Evolutionary conservation across 2,797 vertebrate species (phyloP), one percentile per base, ranked within the genome.

Genomic region (Oreonectes daqikongensis): DNA sequence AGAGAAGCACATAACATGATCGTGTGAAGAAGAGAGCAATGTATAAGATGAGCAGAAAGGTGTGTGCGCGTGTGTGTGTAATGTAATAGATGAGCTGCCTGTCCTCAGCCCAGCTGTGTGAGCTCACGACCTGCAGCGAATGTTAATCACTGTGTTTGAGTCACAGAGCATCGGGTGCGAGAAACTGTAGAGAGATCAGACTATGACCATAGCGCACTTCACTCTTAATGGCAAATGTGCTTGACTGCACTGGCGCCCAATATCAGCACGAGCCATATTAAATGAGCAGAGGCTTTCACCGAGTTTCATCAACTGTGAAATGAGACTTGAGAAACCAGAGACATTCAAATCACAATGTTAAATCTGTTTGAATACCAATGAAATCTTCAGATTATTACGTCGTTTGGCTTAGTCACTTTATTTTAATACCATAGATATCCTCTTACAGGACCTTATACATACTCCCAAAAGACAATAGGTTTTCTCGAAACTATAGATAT

Each of bases 301-400:
- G 75, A 63, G 68, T 77, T 71, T 77, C 59, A 65, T 77, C 75
- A 77, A 77, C 68, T 77, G 75, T 77, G 75, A 77, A 77, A 77
- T 77, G 59, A 71, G 59, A 77, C 67, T 71, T 77, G 61, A 46
- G 61, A 63, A 50, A 50, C 15, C 53, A 69, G 42, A 60, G 30
- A 60, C 17, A 9, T 70, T 53, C 55, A 42, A 44, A 64, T 55
- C 68, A 24, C 22, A 71, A 70, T 53, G 46, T 77, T 35, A 77
- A 53, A 71, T 64, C 18, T 14, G 57, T 71, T 71, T 77, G 59
- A 77, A 63, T 71, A 44, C 55, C 59, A 65, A 22, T 55, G 44
- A 53, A 59, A 53, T 53, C 46, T 53, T 42, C 35, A 55, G n/a
- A 77, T 35, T 14, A 63, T 61, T 60, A 44, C 30, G 1, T 63